Evolutionary conservation across 2,113 vertebrate species (phyloP).

Genomic region (Dromaius novaehollandiae): DNA sequence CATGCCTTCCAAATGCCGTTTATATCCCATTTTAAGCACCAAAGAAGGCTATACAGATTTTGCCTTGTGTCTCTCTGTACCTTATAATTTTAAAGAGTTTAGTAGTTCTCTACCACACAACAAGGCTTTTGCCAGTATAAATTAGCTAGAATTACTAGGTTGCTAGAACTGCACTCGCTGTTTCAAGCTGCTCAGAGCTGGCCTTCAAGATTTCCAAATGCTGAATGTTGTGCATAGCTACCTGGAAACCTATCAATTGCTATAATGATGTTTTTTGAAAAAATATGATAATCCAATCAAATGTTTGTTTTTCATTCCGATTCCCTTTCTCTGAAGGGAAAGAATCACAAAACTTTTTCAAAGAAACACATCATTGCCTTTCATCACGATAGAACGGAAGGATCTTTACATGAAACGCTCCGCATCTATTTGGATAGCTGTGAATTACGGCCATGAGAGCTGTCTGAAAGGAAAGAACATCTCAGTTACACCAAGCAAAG

Average conservation of each 20-base stretch:
- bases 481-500: slow-evolving; percentile 20
- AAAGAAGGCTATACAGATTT: background rate
- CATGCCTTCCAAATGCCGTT: background rate
- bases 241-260: background rate
- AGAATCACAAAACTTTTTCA: background rate
- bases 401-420: background rate
- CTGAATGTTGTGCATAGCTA: background rate
- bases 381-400: slow-evolving; percentile 1
- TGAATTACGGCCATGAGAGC: background rate
- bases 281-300: background rate
- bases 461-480: slow-evolving; percentile 57
- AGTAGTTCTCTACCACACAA: background rate
- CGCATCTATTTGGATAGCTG: slow-evolving; percentile 47
- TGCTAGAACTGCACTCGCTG: background rate
- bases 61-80: background rate
- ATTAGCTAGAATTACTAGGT: background rate
- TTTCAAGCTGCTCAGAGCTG: background rate
- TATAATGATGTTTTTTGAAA: background rate
- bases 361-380: background rate
- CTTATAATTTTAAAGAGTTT: background rate
- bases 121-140: background rate
- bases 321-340: slow-evolving; percentile 30
- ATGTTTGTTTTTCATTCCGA: background rate
- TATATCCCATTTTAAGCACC: background rate
- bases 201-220: background rate